Evolutionary conservation across 37 sponge, comb jelly and placozoan genomes (phyloP), one percentile per base, ranked within the genome.

Genomic region (Theonella swinhoei): DNA sequence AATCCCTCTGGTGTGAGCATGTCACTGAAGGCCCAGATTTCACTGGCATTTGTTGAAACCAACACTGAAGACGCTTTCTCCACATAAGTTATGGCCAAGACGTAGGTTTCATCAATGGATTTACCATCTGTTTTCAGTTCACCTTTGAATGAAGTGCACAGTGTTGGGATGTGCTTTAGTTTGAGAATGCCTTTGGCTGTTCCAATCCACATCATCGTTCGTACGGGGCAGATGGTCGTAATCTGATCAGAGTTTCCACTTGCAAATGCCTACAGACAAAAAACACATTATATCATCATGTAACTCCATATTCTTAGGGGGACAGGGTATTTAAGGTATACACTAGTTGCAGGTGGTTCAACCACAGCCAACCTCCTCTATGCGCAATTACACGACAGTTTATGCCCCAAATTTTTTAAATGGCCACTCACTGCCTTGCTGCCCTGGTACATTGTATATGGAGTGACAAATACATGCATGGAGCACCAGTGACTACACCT

Each of bases 171-270:
- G 68, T 89, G 67, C 29, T 78, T 22, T 9, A 84, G 38, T 11
- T 33, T 41, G 34, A 89, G 30, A 33, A 42, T 65, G 4, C 85
- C 85, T 0, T 23, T 35, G n/a, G 35, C 28, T 1, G 80, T 84
- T 2, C 90, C 90, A 63, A 89, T 75, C 90, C 90, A 89, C 41
- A 89, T 58, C 9, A 59, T 36, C 67, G 79, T 42, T 19, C 76
- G 47, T 1, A 77, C 62, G 37, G 79, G 76, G 69, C 90, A 89
- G 39, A 89, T 59, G 14, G 90, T 68, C 2, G 74, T 74, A 28
- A 89, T 39, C 61, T 89, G 84, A 3, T 79, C 66, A 61, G 68
- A 26, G 31, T 59, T 23, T 42, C 20, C 62, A 30, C 90, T 70
- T 68, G 24, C 42, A 59, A 74, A 74, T 9, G 75, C 17, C 75